Evolutionary conservation across 2,888 invertebrate species (phyloP).

Genomic region (Drosophila demipolita): DNA sequence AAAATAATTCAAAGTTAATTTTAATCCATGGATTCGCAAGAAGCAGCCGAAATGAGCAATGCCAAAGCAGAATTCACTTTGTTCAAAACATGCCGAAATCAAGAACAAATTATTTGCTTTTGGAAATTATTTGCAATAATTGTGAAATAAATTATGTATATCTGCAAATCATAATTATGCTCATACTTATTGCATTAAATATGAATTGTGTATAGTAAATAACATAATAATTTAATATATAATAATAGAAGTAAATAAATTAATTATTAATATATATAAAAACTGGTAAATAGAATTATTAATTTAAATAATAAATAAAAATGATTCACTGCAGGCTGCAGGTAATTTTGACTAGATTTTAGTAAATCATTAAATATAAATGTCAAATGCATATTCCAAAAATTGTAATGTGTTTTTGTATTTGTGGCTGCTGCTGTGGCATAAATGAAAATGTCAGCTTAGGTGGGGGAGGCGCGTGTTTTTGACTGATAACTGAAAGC

Average conservation of each 20-base stretch:
- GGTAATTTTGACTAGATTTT: neutral
- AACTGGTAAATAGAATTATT: neutral
- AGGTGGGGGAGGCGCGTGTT: conserved; percentile 29
- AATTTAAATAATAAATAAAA: neutral
- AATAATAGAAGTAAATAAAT: too few species aligned
- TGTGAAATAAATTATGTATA: neutral
- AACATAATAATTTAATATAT: too few species aligned
- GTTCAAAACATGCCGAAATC: too few species aligned
- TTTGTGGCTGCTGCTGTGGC: conserved; percentile 2
- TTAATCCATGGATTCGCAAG: conserved; percentile 18
- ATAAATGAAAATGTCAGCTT: conserved; percentile 21
- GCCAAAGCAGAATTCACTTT: neutral
- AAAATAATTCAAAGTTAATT: conserved; percentile 60
- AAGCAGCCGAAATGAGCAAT: conserved; percentile 18
- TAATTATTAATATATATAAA: neutral
- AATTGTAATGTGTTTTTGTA: neutral
- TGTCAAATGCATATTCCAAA: neutral
- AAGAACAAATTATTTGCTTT: neutral
- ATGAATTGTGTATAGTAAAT: neutral
- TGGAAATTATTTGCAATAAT: neutral
- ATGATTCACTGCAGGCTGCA: neutral
- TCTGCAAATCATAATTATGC: neutral
- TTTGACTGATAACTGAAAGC: conserved; percentile 48
- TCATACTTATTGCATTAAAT: neutral
- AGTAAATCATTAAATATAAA: neutral